A percentile compares a stretch with the other conserved stretches of the same genome.
phyloP scores from a whole-genome alignment of 2,797 vertebrate species.

The Bucorvus abyssinicus region DNA sequence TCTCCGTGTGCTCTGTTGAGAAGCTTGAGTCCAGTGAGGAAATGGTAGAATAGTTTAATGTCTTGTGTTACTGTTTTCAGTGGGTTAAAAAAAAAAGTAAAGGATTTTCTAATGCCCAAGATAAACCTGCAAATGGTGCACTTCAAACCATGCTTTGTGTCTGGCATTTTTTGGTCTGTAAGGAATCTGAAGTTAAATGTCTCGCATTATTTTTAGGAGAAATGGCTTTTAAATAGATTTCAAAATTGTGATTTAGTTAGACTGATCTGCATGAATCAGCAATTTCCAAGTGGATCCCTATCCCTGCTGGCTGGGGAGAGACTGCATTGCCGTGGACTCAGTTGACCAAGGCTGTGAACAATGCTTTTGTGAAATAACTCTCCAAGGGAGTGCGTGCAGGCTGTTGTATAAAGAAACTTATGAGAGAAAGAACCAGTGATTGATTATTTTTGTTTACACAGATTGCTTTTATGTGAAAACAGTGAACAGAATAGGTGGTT shows the following conservation, averaged over 20 bases:
- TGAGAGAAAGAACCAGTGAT: not conserved
- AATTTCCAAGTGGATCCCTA: not conserved
- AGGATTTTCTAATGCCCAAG: not conserved
- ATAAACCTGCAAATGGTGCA: rapidly evolving
- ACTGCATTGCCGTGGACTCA: not conserved
- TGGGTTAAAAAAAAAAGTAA: not conserved
- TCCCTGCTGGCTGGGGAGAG: not conserved
- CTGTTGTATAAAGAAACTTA: not conserved
- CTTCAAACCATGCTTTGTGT: not conserved
- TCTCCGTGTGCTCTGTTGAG: not conserved
- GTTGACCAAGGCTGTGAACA: not conserved
- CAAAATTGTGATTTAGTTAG: not conserved
- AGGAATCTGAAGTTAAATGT: not conserved
- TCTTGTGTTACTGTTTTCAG: not conserved
- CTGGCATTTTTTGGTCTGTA: not conserved
- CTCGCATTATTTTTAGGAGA: not conserved
- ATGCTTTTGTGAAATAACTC: not conserved
- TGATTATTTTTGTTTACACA: not conserved
- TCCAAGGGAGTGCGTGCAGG: not conserved
- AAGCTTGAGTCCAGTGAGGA: not conserved
- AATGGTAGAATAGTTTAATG: not conserved
- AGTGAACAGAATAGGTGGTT: not conserved
- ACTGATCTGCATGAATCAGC: not conserved
- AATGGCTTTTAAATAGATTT: not conserved
- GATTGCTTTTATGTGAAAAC: not conserved